Evolutionary conservation across 1,140 invertebrate species (phyloP), one percentile per base, ranked within the genome.

Genomic region (Apis dorsata): DNA sequence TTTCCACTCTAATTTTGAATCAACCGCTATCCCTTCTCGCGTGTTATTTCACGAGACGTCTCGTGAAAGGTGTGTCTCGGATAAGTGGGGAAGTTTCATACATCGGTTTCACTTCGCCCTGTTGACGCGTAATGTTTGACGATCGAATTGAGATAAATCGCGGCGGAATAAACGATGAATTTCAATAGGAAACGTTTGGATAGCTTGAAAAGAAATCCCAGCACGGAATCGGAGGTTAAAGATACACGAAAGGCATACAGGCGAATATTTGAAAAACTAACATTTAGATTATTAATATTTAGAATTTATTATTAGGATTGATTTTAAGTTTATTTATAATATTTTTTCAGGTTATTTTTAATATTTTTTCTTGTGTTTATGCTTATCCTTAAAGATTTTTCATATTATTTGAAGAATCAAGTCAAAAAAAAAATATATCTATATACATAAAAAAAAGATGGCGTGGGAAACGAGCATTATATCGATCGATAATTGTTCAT

Each of bases 91-190:
- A 55, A 62, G 68, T 24, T 66, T 49, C 57, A 11, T 28, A 15
- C n/a, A 15, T n/a, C 15, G 21, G 24, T 13, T 53, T n/a, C 51
- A n/a, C 60, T 74, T 74, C 57, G 79, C 21, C 44, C 12, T 53
- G 44, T 75, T 59, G 62, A 81, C 79, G 70, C 28, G 28, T 19
- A 21, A 13, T 63, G 62, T 76, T 81, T 68, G 62, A 79, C 34
- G n/a, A 81, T 68, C 62, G 28, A 5, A 15, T 8, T 44, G 34
- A 44, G 34, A 44, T 44, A 44, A 44, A 44, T 44, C 34, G 5
- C 34, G 34, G 34, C 13, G 49, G 24, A 8, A 68, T 77, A 81
- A 77, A 81, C 74, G 66, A 51, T 53, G 24, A 15, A 51, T 28
- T 34, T 60, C 73, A 60, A 59, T 68, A 51, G 72, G 55, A 17